Conservation (phyloP, 1,140 invertebrate genomes). For the Ips nitidus region DNA sequence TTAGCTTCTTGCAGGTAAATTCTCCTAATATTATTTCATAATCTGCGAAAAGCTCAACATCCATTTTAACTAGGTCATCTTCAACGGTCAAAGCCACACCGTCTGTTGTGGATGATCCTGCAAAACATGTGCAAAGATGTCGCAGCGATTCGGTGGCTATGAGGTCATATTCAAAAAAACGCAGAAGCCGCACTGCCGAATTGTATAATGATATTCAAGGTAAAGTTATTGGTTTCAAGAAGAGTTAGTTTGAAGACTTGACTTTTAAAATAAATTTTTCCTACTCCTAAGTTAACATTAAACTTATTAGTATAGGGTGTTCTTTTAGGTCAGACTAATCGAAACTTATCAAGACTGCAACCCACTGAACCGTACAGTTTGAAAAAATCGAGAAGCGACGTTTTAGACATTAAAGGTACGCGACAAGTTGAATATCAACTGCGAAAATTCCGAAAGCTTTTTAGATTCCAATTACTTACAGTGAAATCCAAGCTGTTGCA, state of each 20-base stretch:
- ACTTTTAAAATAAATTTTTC: no score
- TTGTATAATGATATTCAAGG: no score
- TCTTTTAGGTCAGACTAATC: no score
- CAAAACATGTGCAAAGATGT: slow-evolving; percentile 25
- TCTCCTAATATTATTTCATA: no score
- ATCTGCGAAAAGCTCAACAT: no score
- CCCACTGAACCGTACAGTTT: slow-evolving; percentile 2
- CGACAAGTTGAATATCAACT: not conserved
- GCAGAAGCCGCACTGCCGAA: not conserved
- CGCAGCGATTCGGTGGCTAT: slow-evolving; percentile 27
- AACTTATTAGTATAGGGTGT: no score
- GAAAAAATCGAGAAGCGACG: slow-evolving; percentile 40
- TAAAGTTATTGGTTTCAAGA: no score
- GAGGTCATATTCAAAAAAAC: not conserved
- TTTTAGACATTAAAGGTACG: slow-evolving; percentile 33
- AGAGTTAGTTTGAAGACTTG: no score
- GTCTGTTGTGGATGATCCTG: slow-evolving; percentile 1
- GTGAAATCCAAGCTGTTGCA: slow-evolving; percentile 17
- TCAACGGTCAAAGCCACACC: not conserved
- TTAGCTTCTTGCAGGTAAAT: not conserved
- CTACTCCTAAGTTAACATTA: no score
- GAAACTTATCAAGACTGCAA: no score
- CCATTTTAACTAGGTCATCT: not conserved
- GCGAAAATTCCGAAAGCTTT: not conserved
- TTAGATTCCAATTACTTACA: not conserved